Evolutionary conservation across 2,113 vertebrate species (phyloP).

Genomic region (Nansenia antarctica): DNA sequence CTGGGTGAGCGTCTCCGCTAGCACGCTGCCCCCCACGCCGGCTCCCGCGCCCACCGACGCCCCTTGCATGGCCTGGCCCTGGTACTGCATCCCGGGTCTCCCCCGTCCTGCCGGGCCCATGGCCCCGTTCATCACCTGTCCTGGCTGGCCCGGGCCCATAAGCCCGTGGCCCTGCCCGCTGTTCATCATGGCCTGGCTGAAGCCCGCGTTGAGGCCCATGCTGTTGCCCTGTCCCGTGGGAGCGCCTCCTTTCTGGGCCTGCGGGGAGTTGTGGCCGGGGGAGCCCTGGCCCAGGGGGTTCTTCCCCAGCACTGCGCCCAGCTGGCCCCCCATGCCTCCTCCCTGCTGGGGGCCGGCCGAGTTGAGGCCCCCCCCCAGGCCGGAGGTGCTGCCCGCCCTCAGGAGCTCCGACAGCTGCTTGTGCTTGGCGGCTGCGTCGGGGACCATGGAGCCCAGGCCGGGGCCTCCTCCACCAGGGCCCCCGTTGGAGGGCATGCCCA

Average conservation of each 20-base stretch:
- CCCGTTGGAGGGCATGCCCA: constrained; percentile 77
- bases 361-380: constrained; percentile 80
- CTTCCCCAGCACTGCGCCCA: constrained; percentile 86
- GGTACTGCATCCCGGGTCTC: constrained; percentile 87
- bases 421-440: constrained; percentile 95
- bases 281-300: constrained; percentile 84
- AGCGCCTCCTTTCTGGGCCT: constrained; percentile 86
- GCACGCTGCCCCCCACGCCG: constrained; percentile 80
- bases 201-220: constrained; percentile 82
- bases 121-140: constrained; percentile 93
- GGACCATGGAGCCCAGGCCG: constrained; percentile 80
- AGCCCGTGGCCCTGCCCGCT: constrained; percentile 86
- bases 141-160: constrained; percentile 82
- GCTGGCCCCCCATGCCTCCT: constrained; percentile 79
- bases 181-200: constrained; percentile 89
- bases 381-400: constrained; percentile 84
- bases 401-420: constrained; percentile 96
- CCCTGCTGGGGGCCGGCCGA: constrained; percentile 82
- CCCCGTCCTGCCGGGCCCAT: constrained; percentile 87
- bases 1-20: constrained; percentile 92
- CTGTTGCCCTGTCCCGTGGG: constrained; percentile 80
- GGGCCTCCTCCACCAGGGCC: constrained; percentile 55
- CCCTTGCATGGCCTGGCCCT: constrained; percentile 85
- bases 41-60: constrained; percentile 81
- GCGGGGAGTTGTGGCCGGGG: constrained; percentile 84